These are phyloP conservation scores for Octopus bimaculoides DNA, from an alignment of 1,140 invertebrate genomes.

Conservation along the genomic window DNA sequence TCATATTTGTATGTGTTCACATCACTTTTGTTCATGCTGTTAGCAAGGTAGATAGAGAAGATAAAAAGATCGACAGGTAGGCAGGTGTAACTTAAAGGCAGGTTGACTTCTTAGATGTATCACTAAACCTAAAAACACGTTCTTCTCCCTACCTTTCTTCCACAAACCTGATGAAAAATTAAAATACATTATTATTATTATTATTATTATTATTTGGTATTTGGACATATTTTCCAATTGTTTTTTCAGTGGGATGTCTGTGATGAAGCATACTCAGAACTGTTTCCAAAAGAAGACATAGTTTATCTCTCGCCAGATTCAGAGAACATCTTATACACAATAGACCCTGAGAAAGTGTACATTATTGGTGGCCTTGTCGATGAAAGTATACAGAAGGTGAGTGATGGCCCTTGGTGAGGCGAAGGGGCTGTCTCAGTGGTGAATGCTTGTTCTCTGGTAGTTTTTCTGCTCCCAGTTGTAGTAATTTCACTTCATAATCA, in stretches of 20 bases:
- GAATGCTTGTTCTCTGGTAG: neutral
- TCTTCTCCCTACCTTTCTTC: too few species aligned
- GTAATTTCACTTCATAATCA: too few species aligned
- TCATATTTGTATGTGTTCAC: too few species aligned
- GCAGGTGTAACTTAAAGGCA: too few species aligned
- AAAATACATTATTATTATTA: too few species aligned
- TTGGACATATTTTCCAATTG: neutral
- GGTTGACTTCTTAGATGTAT: too few species aligned
- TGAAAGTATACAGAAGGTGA: conserved; percentile 50
- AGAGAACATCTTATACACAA: conserved; percentile 30
- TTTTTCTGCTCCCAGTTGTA: too few species aligned
- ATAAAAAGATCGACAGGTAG: too few species aligned
- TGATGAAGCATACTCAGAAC: conserved; percentile 32
- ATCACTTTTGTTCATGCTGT: too few species aligned
- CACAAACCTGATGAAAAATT: too few species aligned
- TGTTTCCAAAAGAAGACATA: conserved; percentile 40
- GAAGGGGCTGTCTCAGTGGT: neutral
- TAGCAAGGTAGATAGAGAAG: too few species aligned
- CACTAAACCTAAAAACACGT: too few species aligned
- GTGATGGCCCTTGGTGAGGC: conserved; percentile 20
- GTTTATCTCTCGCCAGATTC: conserved; percentile 55
- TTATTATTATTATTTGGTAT: neutral
- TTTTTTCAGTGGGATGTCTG: conserved; percentile 35
- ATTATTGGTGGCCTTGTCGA: conserved; percentile 57
- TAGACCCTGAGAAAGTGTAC: conserved; percentile 51